Percentiles rank a stretch among this genome's conserved stretches.
Conservation (phyloP, 2,888 invertebrate species). For the Caenorhabditis sp. region DNA sequence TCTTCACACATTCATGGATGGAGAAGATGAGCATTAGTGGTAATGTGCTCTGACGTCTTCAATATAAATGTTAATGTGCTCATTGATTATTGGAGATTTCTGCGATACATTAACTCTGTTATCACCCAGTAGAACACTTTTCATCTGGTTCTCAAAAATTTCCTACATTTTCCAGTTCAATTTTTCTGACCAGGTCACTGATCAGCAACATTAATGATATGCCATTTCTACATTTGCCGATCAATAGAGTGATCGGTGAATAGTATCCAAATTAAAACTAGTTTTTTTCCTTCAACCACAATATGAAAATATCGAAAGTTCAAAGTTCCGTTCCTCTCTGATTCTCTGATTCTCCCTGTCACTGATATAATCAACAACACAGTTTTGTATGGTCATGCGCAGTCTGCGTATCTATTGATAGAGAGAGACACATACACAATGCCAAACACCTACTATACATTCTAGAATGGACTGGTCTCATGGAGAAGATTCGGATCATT, state of each 20-base stretch:
- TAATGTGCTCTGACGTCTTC: conserved; percentile 23
- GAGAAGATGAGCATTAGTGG: conserved; percentile 14
- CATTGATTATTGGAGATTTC: conserved; percentile 24
- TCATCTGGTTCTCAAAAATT: too few relatives aligned
- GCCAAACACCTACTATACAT: conserved; percentile 21
- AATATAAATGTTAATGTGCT: conserved; percentile 32
- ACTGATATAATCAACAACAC: conserved; percentile 53
- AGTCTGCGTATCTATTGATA: conserved; percentile 49
- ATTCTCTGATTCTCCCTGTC: conserved; percentile 15
- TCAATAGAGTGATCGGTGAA: conserved; percentile 30
- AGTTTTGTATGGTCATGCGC: conserved; percentile 36
- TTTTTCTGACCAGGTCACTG: background rate
- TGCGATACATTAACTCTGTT: too few relatives aligned
- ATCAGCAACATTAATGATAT: background rate
- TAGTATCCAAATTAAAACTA: conserved; percentile 17
- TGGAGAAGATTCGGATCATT: background rate
- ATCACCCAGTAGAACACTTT: too few relatives aligned
- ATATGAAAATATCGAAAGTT: conserved; percentile 46
- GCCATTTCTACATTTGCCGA: background rate
- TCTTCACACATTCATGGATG: conserved; percentile 30
- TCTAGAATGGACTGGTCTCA: conserved; percentile 26
- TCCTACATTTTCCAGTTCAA: background rate
- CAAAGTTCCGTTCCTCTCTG: conserved; percentile 38
- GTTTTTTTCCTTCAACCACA: conserved; percentile 11
- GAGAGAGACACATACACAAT: background rate